phyloP scores from a whole-genome alignment of 2,797 vertebrate genomes.

The Margarornis squamiger region DNA sequence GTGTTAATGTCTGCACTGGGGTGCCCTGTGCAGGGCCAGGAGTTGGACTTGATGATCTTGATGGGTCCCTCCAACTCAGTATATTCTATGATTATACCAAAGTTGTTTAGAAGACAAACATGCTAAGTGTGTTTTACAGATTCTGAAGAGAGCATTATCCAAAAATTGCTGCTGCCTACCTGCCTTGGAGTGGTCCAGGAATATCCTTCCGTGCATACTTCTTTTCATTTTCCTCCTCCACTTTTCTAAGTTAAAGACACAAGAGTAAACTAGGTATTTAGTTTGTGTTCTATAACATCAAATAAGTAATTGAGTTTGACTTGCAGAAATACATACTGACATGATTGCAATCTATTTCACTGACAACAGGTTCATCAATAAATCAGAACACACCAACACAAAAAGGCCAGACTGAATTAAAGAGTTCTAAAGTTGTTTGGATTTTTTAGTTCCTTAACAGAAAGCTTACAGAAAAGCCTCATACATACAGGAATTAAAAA shows the following conservation, averaged over 20 bases:
- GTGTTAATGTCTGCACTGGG: background rate
- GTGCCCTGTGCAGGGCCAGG: background rate
- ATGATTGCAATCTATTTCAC: background rate
- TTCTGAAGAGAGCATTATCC: background rate
- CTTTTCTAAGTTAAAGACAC: conserved; percentile 66
- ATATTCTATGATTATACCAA: background rate
- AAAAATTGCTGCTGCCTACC: conserved; percentile 77
- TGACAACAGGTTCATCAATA: background rate
- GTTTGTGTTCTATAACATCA: background rate
- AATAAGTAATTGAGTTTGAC: background rate
- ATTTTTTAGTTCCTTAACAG: background rate
- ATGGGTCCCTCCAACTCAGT: background rate
- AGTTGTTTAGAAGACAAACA: background rate
- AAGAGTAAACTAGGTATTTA: background rate
- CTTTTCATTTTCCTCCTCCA: conserved; percentile 78
- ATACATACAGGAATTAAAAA: background rate
- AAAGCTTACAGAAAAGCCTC: background rate
- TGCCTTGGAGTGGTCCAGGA: conserved; percentile 92
- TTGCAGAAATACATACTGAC: conserved; percentile 9
- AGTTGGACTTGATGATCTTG: background rate
- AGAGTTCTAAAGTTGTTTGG: background rate
- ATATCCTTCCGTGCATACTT: conserved; percentile 83
- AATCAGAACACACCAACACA: background rate
- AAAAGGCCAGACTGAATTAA: background rate
- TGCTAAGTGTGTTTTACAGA: background rate